Evolutionary conservation across 2,113 vertebrate genomes (phyloP), one percentile per base, ranked within the genome.

Genomic region (Acanthisitta chloris): DNA sequence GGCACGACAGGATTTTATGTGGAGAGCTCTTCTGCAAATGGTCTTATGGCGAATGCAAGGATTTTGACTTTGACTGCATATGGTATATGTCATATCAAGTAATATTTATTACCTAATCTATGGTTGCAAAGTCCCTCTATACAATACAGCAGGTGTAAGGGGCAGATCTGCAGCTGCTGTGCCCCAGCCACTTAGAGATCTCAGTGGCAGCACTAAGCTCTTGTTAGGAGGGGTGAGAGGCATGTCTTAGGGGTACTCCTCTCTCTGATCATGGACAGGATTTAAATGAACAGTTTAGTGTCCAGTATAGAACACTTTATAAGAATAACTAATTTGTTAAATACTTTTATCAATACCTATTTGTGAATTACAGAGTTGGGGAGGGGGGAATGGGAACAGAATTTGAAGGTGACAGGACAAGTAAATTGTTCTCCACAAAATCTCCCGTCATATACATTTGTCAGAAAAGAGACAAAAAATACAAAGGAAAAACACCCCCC

Each of bases 1-100:
- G 97, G 93, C 98, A 97, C 7, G 99, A 99, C 96, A 98, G 99
- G 69, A 98, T 98, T 97, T 99, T 99, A 61, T 99, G 99, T 38
- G 99, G 98, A 52, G 97, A 98, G 31, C 97, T 99, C 23, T 98
- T 98, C 55, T 97, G 98, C 43, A 99, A 98, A 86, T 99, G 99
- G 99, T 98, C 97, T 70, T 99, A 99, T 15, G 98, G 97, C 54
- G 98, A 95, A 43, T 62, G 72, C 92, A 96, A 79, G 40, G 94
- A 97, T 12, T 91, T 98, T 33, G 92, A 99, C 91, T 99, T 99
- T 64, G 13, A 92, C 94, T 64, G 97, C 96, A 67, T 85, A 92
- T 99, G 99, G 99, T 99, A 98, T 14, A 82, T 15, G 0, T 55
- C 23, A 34, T 38, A 83, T 42, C 78, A 80, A 94, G 28, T 49